Base-by-base conservation (phyloP, 1,140 invertebrate genomes). In the Solenopsis fugax region DNA sequence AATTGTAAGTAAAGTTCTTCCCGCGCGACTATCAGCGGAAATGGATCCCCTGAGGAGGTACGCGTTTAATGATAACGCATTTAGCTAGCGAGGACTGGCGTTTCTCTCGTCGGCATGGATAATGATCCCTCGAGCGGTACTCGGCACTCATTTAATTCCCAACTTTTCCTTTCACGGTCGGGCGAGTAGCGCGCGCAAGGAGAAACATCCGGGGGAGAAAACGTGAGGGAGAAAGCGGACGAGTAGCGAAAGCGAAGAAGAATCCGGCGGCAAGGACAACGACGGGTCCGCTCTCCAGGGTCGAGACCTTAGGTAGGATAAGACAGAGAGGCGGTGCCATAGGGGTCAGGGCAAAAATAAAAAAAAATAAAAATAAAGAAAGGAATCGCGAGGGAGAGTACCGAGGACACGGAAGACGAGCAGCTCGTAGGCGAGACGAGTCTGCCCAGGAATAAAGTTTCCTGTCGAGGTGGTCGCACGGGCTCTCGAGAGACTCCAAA, bases 131-230 rank as follows among this genome's bases (percentile, higher is more conserved):
- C 69, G 75, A 85, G 80, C 89, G 76, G 41, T 77, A 58, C 75
- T 88, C 88, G 89, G 88, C 87, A 88, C 89, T 90, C 89, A 90
- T 90, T 90, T 86, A 87, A 90, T 88, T 88, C 80, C 64, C 64
- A 90, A 90, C 86, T 90, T 90, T 90, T 90, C 86, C 81, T 90
- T 90, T 90, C 89, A 90, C 89, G 89, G 86, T 88, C 80, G 89
- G 76, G 80, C 73, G 86, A 90, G 75, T 50, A 78, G 78, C 71
- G 85, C 88, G 85, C 88, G 89, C 54, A 87, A 87, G 88, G 87
- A 73, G 85, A 85, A 89, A 89, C 84, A 76, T 80, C 77, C 77
- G 71, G 56, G 56, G 50, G 62, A 64, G 80, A 82, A 72, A 72
- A 45, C 45, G n/a, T 64, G 58, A 60, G 85, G 72, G 72, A 58